phyloP scores from a whole-genome alignment of 2,888 invertebrate genomes.

The Iphiclides podalirius region DNA sequence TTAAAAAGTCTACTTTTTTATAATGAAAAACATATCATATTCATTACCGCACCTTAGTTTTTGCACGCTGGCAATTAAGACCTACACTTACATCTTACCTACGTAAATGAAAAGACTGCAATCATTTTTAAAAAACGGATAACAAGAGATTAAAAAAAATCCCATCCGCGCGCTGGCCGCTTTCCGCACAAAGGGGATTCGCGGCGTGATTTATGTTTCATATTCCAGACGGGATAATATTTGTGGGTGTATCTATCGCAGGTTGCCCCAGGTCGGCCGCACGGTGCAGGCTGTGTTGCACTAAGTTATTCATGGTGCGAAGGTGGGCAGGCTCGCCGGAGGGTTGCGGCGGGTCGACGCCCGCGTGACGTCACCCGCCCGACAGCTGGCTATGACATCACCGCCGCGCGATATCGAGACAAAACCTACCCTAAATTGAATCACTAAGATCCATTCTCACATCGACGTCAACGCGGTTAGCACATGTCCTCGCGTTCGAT shows the following conservation, averaged over 20 bases:
- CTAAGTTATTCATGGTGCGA: constrained; percentile 69
- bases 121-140: not conserved
- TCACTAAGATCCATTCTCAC: constrained; percentile 59
- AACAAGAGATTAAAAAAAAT: not conserved
- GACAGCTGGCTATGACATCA: constrained; percentile 77
- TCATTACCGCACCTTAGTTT: no score
- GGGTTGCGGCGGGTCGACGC: constrained; percentile 66
- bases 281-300: constrained; percentile 47
- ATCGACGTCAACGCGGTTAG: constrained; percentile 48
- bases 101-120: not conserved
- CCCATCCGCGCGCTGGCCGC: not conserved
- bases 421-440: constrained; percentile 51
- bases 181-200: constrained; percentile 17
- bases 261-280: constrained; percentile 70
- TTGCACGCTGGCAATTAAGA: no score
- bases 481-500: constrained; percentile 59
- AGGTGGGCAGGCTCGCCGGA: constrained; percentile 51
- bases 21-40: no score
- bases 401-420: constrained; percentile 48
- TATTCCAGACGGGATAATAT: constrained; percentile 29
- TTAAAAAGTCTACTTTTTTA: no score
- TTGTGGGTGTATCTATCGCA: constrained; percentile 41
- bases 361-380: constrained; percentile 73
- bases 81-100: no score
- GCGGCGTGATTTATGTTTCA: constrained; percentile 17